Conservation (phyloP, 2,888 invertebrate species). For the Tuta absoluta region DNA sequence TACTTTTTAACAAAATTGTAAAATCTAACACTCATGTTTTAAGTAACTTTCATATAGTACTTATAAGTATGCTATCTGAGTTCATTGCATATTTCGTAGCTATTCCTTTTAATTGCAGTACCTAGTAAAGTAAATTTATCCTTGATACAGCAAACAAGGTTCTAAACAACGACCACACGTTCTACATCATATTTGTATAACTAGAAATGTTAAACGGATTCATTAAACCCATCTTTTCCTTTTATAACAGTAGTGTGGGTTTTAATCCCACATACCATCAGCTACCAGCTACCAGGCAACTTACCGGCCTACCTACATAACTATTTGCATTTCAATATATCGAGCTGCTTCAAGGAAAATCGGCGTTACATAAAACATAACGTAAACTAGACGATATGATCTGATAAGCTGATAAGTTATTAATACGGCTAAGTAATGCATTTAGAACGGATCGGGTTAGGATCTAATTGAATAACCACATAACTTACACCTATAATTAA, state of each 20-base stretch:
- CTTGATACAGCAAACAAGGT: not conserved
- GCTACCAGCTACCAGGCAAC: not conserved
- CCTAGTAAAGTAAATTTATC: not conserved
- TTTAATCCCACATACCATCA: slow-evolving; percentile 9
- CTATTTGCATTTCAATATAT: slow-evolving; percentile 51
- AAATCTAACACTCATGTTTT: no score
- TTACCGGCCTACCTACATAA: slow-evolving; percentile 22
- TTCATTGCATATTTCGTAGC: no score
- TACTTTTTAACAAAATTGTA: no score
- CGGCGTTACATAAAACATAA: slow-evolving; percentile 17
- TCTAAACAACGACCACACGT: not conserved
- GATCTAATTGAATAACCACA: not conserved
- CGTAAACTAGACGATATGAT: slow-evolving; percentile 15
- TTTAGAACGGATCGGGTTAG: not conserved
- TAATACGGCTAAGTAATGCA: not conserved
- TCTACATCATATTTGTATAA: slow-evolving; percentile 10
- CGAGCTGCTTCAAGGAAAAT: slow-evolving; percentile 35
- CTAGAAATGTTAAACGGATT: slow-evolving; percentile 18
- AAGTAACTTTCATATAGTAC: no score
- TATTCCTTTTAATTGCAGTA: no score
- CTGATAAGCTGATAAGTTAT: slow-evolving; percentile 12
- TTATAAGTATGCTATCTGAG: no score
- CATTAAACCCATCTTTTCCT: slow-evolving; percentile 24
- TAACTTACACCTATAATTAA: no score
- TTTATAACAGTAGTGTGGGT: slow-evolving; percentile 25